phyloP scores from a whole-genome alignment of 1,140 invertebrate species.

The Brachionus plicatilis region DNA sequence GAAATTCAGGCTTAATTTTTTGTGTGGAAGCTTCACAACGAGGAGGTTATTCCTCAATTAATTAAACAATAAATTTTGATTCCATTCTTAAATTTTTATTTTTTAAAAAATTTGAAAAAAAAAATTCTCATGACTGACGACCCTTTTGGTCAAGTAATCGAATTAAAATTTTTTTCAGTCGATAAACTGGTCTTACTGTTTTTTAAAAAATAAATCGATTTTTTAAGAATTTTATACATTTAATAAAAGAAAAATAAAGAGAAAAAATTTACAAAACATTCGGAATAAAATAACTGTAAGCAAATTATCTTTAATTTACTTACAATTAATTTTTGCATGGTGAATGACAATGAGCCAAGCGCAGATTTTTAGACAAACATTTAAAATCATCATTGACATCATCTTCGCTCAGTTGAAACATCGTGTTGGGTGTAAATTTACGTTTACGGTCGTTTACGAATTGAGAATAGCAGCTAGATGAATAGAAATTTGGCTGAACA shows the following conservation, averaged over 20 bases:
- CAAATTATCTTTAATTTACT: not conserved
- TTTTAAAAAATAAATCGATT: not conserved
- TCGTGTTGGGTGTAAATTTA: not conserved
- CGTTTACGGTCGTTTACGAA: not conserved
- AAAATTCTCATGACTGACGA: not conserved
- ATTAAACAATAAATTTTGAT: not conserved
- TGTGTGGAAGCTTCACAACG: not conserved
- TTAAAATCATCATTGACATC: constrained; percentile 24
- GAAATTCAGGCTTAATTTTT: not conserved
- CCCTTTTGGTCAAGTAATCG: not conserved
- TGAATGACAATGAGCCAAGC: not conserved
- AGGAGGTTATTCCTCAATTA: constrained; percentile 16
- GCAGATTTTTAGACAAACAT: not conserved
- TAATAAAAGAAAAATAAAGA: not conserved
- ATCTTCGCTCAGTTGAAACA: not conserved
- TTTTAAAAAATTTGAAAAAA: not conserved
- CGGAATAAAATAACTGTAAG: not conserved
- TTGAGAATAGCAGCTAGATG: not conserved
- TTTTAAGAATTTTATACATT: not conserved
- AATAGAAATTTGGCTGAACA: not conserved
- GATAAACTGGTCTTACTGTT: not conserved
- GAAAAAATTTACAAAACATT: not conserved
- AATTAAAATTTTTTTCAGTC: not conserved
- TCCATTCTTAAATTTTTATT: not conserved
- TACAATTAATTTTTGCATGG: not conserved